Percentiles rank a stretch among this genome's conserved stretches.
Conservation (phyloP, 1,140 invertebrate genomes). For the Drosophila sproati region DNA sequence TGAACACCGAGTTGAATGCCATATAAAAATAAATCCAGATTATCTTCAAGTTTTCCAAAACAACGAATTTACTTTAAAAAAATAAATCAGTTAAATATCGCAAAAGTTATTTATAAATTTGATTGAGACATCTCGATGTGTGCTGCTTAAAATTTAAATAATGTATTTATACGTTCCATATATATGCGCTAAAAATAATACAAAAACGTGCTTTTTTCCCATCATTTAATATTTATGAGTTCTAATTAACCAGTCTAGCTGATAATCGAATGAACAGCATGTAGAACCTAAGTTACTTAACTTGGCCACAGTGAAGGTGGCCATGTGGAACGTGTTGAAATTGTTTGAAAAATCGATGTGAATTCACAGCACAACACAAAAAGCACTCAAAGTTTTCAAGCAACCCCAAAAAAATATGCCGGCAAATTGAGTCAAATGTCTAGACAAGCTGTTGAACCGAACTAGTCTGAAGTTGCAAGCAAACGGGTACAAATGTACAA, state of each 20-base stretch:
- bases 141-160: too few relatives aligned
- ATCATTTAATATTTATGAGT: not conserved
- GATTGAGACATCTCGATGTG: too few relatives aligned
- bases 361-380: not conserved
- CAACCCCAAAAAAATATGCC: constrained; percentile 13
- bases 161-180: not conserved
- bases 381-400: constrained; percentile 1
- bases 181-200: not conserved
- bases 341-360: constrained; percentile 34
- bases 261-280: too few relatives aligned
- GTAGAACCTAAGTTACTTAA: not conserved
- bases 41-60: not conserved
- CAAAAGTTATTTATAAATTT: too few relatives aligned
- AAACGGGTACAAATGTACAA: not conserved
- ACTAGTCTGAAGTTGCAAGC: not conserved
- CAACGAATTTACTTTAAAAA: not conserved
- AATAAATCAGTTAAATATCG: too few relatives aligned
- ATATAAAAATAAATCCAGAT: too few relatives aligned
- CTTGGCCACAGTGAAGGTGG: too few relatives aligned
- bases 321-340: not conserved
- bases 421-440: not conserved
- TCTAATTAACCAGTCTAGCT: not conserved
- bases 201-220: not conserved
- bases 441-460: not conserved
- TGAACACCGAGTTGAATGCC: not conserved